Base-by-base conservation (phyloP, 2,113 vertebrate genomes). In the Sorex araneus region DNA sequence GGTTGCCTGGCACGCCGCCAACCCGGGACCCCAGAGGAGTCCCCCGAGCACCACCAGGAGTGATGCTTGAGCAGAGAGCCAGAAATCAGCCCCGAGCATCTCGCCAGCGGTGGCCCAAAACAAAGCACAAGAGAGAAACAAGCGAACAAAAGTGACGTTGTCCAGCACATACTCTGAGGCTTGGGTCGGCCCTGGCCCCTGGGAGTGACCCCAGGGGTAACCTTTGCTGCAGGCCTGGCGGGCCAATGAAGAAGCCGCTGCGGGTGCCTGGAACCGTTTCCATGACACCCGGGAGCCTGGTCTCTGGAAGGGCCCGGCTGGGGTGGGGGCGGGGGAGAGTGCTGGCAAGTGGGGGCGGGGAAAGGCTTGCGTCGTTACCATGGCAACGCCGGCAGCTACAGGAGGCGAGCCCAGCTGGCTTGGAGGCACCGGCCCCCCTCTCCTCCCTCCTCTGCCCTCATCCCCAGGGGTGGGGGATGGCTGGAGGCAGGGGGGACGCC, bases 191-290 rank as follows among this genome's bases (percentile, higher is more conserved):
- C 30, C 47, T 0, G 4, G 86, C 10, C 71, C 94, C 95, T 94
- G 57, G 79, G 54, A 30, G 57, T 94, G 94, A 96, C 94, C 94
- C 87, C 0, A 0, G 25, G 40, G 25, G 74, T 82, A 94, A 90
- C 95, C 93, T 79, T 78, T 78, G 67, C 45, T 16, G 40, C 54
- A 28, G 21, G 6, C 66, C 3, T 11, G 5, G 63, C 79, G 66
- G 85, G 95, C 95, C 95, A 95, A 94, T 71, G 81, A 73, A 34
- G 50, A 50, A 67, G 66, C 6, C n/a, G 15, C 81, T 77, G 28
- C 1, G 45, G 92, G 54, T 81, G 93, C 94, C 82, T 87, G 34
- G 95, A 91, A 93, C 95, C 0, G 93, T 97, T 94, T 84, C 94
- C 90, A 97, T 96, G 95, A 73, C 89, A 75, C 71, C 86, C 84